A percentile compares a stretch with the other conserved stretches of the same genome.
phyloP scores from a whole-genome alignment of 1,140 invertebrate species.

The Wasmannia auropunctata region DNA sequence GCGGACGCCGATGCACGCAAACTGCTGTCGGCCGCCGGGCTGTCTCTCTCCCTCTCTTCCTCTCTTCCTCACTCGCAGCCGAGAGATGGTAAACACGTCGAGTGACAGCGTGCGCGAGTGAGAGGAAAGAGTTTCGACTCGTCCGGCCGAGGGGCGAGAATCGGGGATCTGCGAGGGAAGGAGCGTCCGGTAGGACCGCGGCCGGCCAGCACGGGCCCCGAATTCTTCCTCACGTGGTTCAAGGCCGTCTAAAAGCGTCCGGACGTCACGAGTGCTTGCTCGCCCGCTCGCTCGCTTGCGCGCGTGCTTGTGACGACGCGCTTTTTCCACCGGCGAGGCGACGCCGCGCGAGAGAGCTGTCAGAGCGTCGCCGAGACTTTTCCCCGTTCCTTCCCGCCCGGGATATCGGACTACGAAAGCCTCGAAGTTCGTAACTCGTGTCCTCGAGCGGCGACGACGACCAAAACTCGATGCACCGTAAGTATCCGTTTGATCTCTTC shows the following conservation, averaged over 20 bases:
- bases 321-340: slow-evolving; percentile 31
- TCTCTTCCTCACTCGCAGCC: neutral
- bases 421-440: neutral
- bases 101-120: slow-evolving; percentile 72
- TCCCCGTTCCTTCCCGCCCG: neutral
- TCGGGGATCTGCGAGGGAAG: neutral
- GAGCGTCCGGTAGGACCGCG: slow-evolving; percentile 5
- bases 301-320: neutral
- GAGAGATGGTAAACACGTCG: slow-evolving; percentile 71
- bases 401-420: neutral
- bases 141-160: neutral
- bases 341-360: slow-evolving; percentile 31
- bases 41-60: neutral
- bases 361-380: neutral
- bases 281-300: neutral
- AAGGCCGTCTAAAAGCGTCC: slow-evolving; percentile 73
- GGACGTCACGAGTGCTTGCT: slow-evolving; percentile 35
- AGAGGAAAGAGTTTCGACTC: slow-evolving; percentile 40
- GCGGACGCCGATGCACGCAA: slow-evolving; percentile 30
- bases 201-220: slow-evolving; percentile 4
- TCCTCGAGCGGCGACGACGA: neutral
- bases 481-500: neutral
- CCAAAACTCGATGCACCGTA: slow-evolving; percentile 18
- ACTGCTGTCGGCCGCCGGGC: slow-evolving; percentile 6
- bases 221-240: slow-evolving; percentile 65